Base-by-base conservation (phyloP, 1,140 invertebrate species). In the Tigriopus japonicus region DNA sequence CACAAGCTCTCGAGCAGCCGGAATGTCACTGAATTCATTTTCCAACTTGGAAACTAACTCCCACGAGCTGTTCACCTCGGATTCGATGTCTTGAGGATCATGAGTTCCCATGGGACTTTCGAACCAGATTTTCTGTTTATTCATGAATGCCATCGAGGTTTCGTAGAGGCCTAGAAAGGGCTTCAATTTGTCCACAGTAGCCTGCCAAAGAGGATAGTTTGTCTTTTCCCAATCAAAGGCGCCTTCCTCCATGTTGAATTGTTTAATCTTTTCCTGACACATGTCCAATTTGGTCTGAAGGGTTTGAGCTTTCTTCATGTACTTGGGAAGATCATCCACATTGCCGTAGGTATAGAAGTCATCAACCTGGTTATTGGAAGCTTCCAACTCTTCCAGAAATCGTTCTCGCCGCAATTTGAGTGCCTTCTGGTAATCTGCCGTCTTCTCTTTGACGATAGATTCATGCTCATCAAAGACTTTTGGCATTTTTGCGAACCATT, bases 151-250 rank as follows among this genome's bases (percentile, higher is more conserved):
- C 62, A 82, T 83, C 0, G 85, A 82, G 10, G 82, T 83, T 68
- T 94, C 88, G 68, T 89, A 97, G 1, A 97, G 75, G 67, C 83
- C 84, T 68, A 91, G 85, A 69, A 84, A 97, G 0, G 93, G 91
- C 49, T 75, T 72, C 10, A 90, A 70, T 69, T 80, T 84, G 64
- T 87, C 85, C 9, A 55, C 59, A 67, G 81, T 78, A 65, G 77
- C 68, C 66, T 80, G 86, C 60, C 90, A 76, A 60, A 85, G 74
- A 0, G 90, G 88, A 78, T 96, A 96, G 58, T 86, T 80, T 0
- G 90, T 90, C 12, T 82, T 69, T 69, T 93, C 83, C 83, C 87
- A 95, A 13, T 81, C 84, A 70, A 90, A 96, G 35, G 88, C 78
- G 62, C 79, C 76, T 70, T 97, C 93, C 70, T 97, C 92, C 68